Evolutionary conservation across 2,888 invertebrate species (phyloP).

Genomic region (Meiosimyza decipiens): DNA sequence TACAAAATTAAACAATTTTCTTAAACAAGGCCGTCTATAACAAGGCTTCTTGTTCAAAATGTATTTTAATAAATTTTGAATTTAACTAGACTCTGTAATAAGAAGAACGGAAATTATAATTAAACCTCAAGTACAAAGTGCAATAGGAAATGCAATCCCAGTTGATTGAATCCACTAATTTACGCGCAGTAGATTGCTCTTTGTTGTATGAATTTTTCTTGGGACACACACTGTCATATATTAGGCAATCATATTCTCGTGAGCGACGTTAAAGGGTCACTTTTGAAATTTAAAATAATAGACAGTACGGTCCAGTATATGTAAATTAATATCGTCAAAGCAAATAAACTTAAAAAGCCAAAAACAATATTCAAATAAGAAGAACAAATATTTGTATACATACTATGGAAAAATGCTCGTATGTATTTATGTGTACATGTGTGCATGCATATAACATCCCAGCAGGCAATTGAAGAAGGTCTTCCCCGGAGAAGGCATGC

Average conservation of each 20-base stretch:
- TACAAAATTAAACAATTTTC: too few species aligned
- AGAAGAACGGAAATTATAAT: conserved; percentile 24
- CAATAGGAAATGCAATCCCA: conserved; percentile 31
- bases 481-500: too few species aligned
- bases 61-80: too few species aligned
- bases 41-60: too few species aligned
- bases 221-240: not conserved
- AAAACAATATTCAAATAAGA: conserved; percentile 9
- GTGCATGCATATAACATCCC: too few species aligned
- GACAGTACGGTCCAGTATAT: not conserved
- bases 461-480: too few species aligned
- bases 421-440: too few species aligned
- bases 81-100: too few species aligned
- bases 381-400: conserved; percentile 27
- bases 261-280: not conserved
- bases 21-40: too few species aligned
- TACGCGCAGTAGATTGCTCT: not conserved
- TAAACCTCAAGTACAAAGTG: conserved; percentile 12
- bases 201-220: not conserved
- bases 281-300: not conserved
- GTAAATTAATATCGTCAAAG: conserved; percentile 5
- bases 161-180: conserved; percentile 33
- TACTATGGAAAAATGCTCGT: not conserved
- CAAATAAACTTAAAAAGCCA: conserved; percentile 13
- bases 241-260: not conserved